phyloP scores from a whole-genome alignment of 2,113 vertebrate species.

The Sinosuthora webbiana region DNA sequence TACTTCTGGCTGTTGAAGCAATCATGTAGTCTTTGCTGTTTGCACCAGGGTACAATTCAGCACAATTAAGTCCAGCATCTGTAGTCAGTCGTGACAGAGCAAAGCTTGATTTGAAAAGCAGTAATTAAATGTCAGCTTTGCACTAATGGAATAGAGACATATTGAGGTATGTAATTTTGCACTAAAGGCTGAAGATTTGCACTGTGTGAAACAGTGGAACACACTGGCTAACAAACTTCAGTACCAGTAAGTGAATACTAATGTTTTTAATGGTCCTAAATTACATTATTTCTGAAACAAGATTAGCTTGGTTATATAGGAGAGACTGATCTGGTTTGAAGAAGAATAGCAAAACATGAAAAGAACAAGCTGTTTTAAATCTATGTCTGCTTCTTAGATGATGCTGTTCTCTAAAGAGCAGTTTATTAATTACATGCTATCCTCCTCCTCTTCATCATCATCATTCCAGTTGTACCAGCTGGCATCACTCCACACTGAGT shows the following conservation, averaged over 20 bases:
- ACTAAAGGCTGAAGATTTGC: neutral
- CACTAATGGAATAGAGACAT: neutral
- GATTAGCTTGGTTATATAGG: neutral
- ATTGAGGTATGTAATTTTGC: neutral
- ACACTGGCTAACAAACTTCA: neutral
- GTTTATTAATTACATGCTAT: neutral
- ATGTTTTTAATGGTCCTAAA: slow-evolving; percentile 26
- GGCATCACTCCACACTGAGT: neutral
- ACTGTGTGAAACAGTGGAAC: neutral
- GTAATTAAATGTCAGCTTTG: neutral
- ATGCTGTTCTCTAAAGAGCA: neutral
- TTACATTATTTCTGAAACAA: neutral
- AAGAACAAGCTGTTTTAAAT: slow-evolving; percentile 20
- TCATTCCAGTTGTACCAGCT: neutral
- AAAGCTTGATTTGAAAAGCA: neutral
- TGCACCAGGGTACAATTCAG: neutral
- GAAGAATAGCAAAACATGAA: neutral
- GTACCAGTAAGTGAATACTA: neutral
- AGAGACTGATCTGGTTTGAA: neutral
- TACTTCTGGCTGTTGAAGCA: neutral
- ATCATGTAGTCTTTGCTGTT: neutral
- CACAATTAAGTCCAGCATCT: neutral
- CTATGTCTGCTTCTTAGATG: neutral
- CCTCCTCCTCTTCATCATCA: neutral
- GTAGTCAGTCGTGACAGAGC: neutral